phyloP scores from a whole-genome alignment of 92 coral and sea anemone species.

The Metridium senile region DNA sequence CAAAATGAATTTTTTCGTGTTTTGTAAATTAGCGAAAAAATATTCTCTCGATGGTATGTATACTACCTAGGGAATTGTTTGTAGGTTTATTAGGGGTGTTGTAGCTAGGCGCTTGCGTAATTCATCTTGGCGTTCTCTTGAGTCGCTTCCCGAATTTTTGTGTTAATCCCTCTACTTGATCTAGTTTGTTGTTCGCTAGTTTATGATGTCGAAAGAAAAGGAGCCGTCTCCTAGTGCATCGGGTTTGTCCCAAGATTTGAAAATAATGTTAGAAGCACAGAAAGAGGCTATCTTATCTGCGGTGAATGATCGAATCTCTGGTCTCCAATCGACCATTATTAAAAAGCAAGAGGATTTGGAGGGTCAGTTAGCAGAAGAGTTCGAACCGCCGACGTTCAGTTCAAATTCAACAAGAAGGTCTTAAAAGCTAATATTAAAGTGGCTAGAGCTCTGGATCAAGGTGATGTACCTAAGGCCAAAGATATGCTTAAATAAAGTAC shows the following conservation, averaged over 20 bases:
- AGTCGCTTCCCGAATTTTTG: not conserved
- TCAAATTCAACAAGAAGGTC: constrained; percentile 43
- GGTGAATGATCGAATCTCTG: constrained; percentile 25
- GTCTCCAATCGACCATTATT: constrained; percentile 13
- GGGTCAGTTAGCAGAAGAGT: constrained; percentile 28
- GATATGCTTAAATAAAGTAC: constrained; percentile 42
- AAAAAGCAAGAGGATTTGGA: constrained; percentile 34
- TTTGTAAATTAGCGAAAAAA: constrained; percentile 32
- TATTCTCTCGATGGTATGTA: constrained; percentile 30
- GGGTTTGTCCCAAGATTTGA: not conserved
- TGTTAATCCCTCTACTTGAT: not conserved
- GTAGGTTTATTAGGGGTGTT: constrained; percentile 8
- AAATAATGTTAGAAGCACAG: constrained; percentile 21
- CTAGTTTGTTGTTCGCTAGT: no score
- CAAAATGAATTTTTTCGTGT: constrained; percentile 25
- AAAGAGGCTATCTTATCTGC: constrained; percentile 30
- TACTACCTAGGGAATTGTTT: constrained; percentile 1
- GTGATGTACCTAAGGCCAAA: constrained; percentile 12
- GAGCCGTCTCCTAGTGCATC: not conserved
- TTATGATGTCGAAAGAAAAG: no score
- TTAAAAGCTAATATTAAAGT: constrained; percentile 23
- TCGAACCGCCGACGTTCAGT: constrained; percentile 34
- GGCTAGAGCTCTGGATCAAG: constrained; percentile 35
- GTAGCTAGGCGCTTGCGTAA: not conserved
- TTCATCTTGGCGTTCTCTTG: constrained; percentile 3